Evolutionary conservation across 2,797 vertebrate genomes (phyloP), one percentile per base, ranked within the genome.

Genomic region (Hapalemur alaotrensis): DNA sequence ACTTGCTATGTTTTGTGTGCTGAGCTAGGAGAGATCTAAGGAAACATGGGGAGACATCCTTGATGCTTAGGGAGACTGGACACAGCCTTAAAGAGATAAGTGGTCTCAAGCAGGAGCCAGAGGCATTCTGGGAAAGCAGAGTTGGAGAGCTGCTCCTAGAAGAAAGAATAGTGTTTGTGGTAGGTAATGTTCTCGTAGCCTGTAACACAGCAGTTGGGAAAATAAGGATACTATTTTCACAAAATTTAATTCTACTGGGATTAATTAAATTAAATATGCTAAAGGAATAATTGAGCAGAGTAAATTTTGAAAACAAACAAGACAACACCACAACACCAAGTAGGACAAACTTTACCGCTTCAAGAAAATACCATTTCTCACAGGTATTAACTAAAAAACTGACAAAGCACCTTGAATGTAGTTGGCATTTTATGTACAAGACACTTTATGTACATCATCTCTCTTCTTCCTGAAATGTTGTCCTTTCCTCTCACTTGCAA

Each of bases 231-330:
- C 11, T 7, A 10, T 10, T 52, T 12, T 90, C 10, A 48, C 80
- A 54, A 86, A 63, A 78, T 91, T 75, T 87, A 65, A 83, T 61
- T 73, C 11, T 18, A 50, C 43, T 38, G 46, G 15, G 46, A 73
- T 84, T 81, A 75, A 79, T 61, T 84, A 46, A 69, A 91, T 90
- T 75, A 50, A 61, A 54, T 41, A 73, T 57, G 14, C 41, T 59
- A 76, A 86, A 67, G 82, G 20, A 48, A 95, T 30, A 92, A 83
- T 35, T 57, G 54, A 95, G 14, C 35, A 59, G 59, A 59, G 48
- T 52, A 35, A 12, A 76, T 46, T 94, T 67, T 89, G 46, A 59
- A 94, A 93, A 90, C 14, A 94, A 20, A 76, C 6, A 59, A 48
- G n/a, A n/a, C n/a, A n/a, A n/a, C n/a, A n/a, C n/a, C n/a, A 83